phyloP scores from a whole-genome alignment of 2,888 invertebrate genomes.

The Drosophila mimetica region DNA sequence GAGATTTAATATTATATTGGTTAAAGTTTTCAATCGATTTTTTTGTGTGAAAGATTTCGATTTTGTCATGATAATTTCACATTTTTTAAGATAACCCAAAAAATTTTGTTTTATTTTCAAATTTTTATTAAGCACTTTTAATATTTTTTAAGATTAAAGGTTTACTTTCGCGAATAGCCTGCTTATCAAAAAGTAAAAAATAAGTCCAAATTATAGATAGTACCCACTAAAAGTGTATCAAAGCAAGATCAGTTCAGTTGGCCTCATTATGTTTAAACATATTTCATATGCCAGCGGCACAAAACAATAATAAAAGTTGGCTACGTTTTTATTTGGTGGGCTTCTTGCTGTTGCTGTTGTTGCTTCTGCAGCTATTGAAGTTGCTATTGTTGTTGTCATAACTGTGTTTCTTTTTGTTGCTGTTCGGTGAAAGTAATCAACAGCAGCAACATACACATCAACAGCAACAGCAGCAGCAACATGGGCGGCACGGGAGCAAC shows the following conservation, averaged over 20 bases:
- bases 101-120: too few relatives aligned
- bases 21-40: too few relatives aligned
- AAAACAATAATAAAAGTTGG: slow-evolving; percentile 47
- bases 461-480: slow-evolving; percentile 32
- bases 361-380: slow-evolving; percentile 33
- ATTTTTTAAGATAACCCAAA: too few relatives aligned
- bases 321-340: slow-evolving; percentile 39
- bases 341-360: slow-evolving; percentile 11
- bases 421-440: slow-evolving; percentile 78
- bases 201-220: too few relatives aligned
- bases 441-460: slow-evolving; percentile 59
- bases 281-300: slow-evolving; percentile 71
- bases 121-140: too few relatives aligned
- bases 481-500: slow-evolving; percentile 34
- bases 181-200: too few relatives aligned
- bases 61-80: too few relatives aligned
- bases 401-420: slow-evolving; percentile 66
- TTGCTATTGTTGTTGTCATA: slow-evolving; percentile 65
- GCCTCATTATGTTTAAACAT: slow-evolving; percentile 76
- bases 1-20: too few relatives aligned
- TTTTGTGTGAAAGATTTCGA: too few relatives aligned
- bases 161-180: too few relatives aligned
- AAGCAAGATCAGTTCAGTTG: slow-evolving; percentile 47
- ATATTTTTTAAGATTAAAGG: too few relatives aligned
- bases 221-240: slow-evolving; percentile 10